A percentile compares a stretch with the other conserved stretches of the same genome.
phyloP scores from a whole-genome alignment of 2,888 invertebrate species.

The Muschampia plurimacula region DNA sequence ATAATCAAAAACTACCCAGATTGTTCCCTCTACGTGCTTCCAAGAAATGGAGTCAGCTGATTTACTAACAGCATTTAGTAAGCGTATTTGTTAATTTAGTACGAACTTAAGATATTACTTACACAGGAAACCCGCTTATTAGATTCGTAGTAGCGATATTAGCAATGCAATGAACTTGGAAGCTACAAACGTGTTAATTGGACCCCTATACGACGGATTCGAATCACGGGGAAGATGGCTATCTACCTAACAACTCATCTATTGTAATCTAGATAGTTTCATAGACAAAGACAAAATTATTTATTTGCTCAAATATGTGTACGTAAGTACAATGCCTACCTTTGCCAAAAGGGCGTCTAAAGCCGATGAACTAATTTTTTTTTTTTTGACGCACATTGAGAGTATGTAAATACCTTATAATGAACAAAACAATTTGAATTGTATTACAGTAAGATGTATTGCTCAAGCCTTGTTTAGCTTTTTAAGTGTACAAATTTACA shows the following conservation, averaged over 20 bases:
- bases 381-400: no score
- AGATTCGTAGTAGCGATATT: neutral
- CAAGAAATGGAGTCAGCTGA: constrained; percentile 47
- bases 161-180: neutral
- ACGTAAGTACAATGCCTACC: no score
- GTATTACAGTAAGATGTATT: no score
- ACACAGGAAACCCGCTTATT: neutral
- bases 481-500: no score
- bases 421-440: no score
- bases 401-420: no score
- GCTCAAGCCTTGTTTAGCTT: no score
- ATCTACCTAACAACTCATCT: neutral
- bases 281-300: no score
- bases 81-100: constrained; percentile 41
- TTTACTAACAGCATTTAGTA: constrained; percentile 53
- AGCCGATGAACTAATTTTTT: no score
- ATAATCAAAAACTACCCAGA: constrained; percentile 63
- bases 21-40: constrained; percentile 54
- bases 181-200: neutral
- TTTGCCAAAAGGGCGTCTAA: no score
- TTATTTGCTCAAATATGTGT: no score
- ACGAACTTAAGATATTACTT: neutral
- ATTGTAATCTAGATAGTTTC: neutral
- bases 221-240: neutral
- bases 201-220: neutral